phyloP scores from a whole-genome alignment of 2,113 vertebrate species.

The Anguilla rostrata region DNA sequence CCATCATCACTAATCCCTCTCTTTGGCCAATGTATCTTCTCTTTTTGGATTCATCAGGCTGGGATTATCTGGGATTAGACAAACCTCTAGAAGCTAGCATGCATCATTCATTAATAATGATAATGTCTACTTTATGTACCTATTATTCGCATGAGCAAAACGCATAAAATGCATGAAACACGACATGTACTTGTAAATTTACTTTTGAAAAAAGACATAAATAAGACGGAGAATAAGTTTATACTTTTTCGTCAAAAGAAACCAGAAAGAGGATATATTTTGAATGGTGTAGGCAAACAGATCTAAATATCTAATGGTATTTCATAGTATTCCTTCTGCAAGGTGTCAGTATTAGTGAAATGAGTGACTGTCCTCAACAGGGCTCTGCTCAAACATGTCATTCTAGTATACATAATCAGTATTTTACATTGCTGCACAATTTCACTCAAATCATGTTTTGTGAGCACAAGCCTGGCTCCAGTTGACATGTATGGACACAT shows the following conservation, averaged over 20 bases:
- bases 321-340: no score
- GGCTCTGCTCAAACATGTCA: no score
- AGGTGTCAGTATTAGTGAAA: no score
- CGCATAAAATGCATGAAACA: conserved; percentile 23
- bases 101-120: conserved; percentile 62
- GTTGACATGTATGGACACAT: not conserved
- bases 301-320: no score
- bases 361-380: no score
- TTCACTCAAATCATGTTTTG: not conserved
- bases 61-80: conserved; percentile 70
- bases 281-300: no score
- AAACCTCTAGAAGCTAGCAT: conserved; percentile 54
- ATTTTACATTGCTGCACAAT: no score
- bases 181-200: not conserved
- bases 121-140: conserved; percentile 23
- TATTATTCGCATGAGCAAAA: conserved; percentile 26
- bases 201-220: no score
- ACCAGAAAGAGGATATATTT: not conserved
- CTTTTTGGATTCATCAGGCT: conserved; percentile 67
- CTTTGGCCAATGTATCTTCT: conserved; percentile 68
- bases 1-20: conserved; percentile 57
- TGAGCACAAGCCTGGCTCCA: not conserved
- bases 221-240: no score
- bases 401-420: no score
- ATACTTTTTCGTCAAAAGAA: not conserved